Percentiles rank a stretch among this genome's conserved stretches.
Conservation (phyloP, 2,888 invertebrate species). For the Busseola fusca region DNA sequence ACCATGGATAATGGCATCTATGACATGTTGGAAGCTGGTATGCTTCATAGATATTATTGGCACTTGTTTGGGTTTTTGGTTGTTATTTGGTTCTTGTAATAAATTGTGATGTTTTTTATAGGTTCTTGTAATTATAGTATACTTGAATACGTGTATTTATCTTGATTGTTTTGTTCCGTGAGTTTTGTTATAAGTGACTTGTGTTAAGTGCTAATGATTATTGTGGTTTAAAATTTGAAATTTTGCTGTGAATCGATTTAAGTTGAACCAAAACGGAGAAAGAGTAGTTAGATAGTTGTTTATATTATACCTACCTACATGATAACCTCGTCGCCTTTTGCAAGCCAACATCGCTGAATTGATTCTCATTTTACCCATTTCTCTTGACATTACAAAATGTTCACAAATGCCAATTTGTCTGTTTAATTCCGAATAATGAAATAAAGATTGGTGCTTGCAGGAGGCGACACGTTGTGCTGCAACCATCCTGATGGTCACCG, state of each 20-base stretch:
- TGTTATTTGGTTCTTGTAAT: slow-evolving; percentile 41
- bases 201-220: slow-evolving; percentile 1
- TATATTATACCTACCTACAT: not conserved
- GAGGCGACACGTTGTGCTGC: slow-evolving; percentile 81
- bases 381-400: slow-evolving; percentile 1
- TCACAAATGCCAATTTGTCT: slow-evolving; percentile 19
- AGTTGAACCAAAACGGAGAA: not conserved
- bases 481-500: slow-evolving; percentile 79
- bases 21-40: slow-evolving; percentile 77
- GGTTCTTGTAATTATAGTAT: not conserved
- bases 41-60: slow-evolving; percentile 44
- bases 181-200: slow-evolving; percentile 17
- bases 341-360: slow-evolving; percentile 70
- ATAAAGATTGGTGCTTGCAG: slow-evolving; percentile 83
- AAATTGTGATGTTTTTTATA: slow-evolving; percentile 5
- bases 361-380: slow-evolving; percentile 15
- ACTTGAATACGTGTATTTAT: not conserved
- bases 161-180: slow-evolving; percentile 5
- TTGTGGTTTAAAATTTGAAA: not conserved
- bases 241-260: not conserved
- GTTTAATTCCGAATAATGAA: slow-evolving; percentile 55
- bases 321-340: slow-evolving; percentile 70
- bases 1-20: slow-evolving; percentile 80
- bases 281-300: not conserved
- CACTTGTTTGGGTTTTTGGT: slow-evolving; percentile 52